A percentile compares a stretch with the other conserved stretches of the same genome.
phyloP scores from a whole-genome alignment of 2,113 vertebrate species.

The Nannospalax galili region DNA sequence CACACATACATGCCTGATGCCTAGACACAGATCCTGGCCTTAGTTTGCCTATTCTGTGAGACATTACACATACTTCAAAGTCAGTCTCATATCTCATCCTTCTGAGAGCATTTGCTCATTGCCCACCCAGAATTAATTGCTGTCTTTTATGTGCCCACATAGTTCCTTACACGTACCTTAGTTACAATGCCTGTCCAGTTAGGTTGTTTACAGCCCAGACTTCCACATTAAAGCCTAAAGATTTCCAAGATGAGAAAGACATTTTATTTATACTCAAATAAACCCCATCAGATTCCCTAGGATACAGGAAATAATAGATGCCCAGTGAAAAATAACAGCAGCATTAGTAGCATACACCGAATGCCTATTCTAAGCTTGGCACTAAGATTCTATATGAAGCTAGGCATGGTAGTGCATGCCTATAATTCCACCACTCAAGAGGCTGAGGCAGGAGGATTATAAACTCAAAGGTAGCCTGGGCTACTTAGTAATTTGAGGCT shows the following conservation, averaged over 20 bases:
- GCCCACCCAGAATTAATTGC: not conserved
- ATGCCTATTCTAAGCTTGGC: no score
- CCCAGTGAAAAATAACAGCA: no score
- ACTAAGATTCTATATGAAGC: not conserved
- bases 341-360: fast-evolving
- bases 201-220: not conserved
- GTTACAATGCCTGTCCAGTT: constrained; percentile 10
- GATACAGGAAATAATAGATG: not conserved
- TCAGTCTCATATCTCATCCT: constrained; percentile 45
- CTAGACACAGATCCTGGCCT: not conserved
- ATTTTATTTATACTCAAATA: not conserved
- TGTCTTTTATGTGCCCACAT: not conserved
- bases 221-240: constrained; percentile 14
- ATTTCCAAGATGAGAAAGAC: constrained; percentile 27
- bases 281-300: not conserved
- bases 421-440: not conserved
- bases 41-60: constrained; percentile 2
- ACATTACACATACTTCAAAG: constrained; percentile 65
- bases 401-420: no score
- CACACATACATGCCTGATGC: not conserved
- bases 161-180: not conserved
- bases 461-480: not conserved
- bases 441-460: not conserved
- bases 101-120: not conserved
- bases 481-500: not conserved